A percentile compares a stretch with the other conserved stretches of the same genome.
phyloP scores from a whole-genome alignment of 2,113 vertebrate genomes.

The Xenus cinereus region DNA sequence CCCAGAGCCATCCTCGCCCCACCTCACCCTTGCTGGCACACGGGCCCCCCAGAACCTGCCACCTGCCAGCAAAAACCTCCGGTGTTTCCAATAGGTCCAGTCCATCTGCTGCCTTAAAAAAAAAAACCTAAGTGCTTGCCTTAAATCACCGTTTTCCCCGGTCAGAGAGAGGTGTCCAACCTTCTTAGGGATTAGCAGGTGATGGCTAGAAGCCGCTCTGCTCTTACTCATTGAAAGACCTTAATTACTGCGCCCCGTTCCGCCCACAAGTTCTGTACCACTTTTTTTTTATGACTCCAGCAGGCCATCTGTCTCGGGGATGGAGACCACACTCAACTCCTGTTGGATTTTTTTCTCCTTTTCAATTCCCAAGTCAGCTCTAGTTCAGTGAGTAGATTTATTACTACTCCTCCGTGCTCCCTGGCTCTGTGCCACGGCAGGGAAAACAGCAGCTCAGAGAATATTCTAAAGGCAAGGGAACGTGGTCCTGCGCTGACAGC shows the following conservation, averaged over 20 bases:
- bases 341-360: constrained; percentile 26
- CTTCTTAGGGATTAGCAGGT: background rate
- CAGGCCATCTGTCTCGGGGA: constrained; percentile 33
- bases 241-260: background rate
- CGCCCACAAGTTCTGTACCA: background rate
- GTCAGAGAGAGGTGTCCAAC: background rate
- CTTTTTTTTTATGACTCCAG: background rate
- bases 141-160: background rate
- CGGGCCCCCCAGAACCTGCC: background rate
- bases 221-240: background rate
- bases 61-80: background rate
- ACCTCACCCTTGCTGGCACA: background rate
- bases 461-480: background rate
- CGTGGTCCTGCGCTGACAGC: background rate
- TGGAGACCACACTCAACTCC: constrained; percentile 23
- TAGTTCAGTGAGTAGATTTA: constrained; percentile 43
- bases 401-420: background rate
- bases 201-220: background rate
- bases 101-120: background rate
- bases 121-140: background rate
- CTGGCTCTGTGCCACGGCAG: background rate
- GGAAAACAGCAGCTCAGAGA: background rate
- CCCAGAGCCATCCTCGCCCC: background rate
- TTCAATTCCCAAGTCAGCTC: constrained; percentile 48
- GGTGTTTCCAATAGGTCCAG: background rate